Evolutionary conservation across 2,888 invertebrate genomes (phyloP).

Genomic region (Steinernema scapterisci): DNA sequence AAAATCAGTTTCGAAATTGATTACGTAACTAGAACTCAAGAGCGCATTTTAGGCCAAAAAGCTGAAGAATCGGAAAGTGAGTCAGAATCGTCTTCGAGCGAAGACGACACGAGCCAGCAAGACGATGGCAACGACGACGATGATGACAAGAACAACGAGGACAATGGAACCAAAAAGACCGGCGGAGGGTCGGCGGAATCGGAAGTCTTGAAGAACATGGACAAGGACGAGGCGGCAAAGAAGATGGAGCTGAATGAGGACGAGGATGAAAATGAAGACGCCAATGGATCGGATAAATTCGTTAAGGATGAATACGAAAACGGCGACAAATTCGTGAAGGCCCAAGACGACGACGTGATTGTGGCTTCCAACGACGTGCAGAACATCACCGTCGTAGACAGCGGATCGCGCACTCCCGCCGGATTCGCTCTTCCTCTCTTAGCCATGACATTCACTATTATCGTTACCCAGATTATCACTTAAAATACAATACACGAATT

Average conservation of each 20-base stretch:
- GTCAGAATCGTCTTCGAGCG: not conserved
- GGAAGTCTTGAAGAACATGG: slow-evolving; percentile 6
- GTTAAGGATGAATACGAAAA: not conserved
- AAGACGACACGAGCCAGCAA: not conserved
- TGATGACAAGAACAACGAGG: not conserved
- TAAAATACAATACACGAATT: no score
- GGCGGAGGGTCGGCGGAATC: not conserved
- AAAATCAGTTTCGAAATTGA: not conserved
- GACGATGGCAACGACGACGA: not conserved
- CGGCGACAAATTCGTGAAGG: not conserved
- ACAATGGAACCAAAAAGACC: not conserved
- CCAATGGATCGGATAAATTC: no score
- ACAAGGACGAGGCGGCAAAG: not conserved
- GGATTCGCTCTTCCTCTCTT: not conserved
- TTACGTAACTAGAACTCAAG: not conserved
- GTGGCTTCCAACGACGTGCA: not conserved
- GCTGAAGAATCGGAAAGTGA: not conserved
- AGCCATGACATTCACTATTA: not conserved
- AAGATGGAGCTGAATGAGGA: not conserved
- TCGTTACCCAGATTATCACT: not conserved
- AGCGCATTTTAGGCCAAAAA: not conserved
- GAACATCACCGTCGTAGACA: not conserved
- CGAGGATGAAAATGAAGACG: not conserved
- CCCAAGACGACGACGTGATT: not conserved
- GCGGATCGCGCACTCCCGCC: no score